These are phyloP conservation scores for Okamejei kenojei DNA, from an alignment of 2,797 vertebrate species.

Conservation along the genomic window DNA sequence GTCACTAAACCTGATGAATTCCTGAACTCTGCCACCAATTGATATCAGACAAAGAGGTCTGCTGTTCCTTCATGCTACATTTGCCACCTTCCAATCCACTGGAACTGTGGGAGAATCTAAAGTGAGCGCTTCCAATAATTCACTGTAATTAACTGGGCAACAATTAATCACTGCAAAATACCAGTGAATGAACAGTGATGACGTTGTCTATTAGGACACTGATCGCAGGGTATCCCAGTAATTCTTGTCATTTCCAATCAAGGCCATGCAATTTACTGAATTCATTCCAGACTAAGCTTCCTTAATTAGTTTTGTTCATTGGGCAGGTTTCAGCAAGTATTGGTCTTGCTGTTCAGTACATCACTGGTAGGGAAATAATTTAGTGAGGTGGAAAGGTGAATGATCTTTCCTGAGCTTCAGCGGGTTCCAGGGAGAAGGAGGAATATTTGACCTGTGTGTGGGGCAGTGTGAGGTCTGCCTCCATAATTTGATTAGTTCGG, in stretches of 20 bases:
- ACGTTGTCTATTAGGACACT: background rate
- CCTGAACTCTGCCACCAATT: too few relatives aligned
- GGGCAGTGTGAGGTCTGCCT: background rate
- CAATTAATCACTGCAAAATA: too few relatives aligned
- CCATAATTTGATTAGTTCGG: too few relatives aligned
- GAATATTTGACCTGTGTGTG: background rate
- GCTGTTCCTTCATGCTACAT: too few relatives aligned
- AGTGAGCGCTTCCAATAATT: background rate
- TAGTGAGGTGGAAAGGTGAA: background rate
- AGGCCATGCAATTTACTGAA: background rate
- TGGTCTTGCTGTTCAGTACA: background rate
- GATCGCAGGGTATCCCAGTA: background rate
- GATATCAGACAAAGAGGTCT: too few relatives aligned
- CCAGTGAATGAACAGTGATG: background rate
- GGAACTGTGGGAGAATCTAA: too few relatives aligned
- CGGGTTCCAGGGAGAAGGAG: background rate
- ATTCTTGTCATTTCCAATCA: background rate
- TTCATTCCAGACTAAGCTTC: background rate
- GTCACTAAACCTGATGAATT: too few relatives aligned
- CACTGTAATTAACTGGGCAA: background rate
- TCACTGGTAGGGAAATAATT: background rate
- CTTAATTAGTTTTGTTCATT: background rate
- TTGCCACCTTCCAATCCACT: too few relatives aligned
- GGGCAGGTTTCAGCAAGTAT: background rate
- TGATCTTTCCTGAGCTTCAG: background rate